A percentile compares a stretch with the other conserved stretches of the same genome.
These are phyloP conservation scores for Callorhinus ursinus DNA, from an alignment of 2,113 vertebrate species.

Conservation along the genomic window DNA sequence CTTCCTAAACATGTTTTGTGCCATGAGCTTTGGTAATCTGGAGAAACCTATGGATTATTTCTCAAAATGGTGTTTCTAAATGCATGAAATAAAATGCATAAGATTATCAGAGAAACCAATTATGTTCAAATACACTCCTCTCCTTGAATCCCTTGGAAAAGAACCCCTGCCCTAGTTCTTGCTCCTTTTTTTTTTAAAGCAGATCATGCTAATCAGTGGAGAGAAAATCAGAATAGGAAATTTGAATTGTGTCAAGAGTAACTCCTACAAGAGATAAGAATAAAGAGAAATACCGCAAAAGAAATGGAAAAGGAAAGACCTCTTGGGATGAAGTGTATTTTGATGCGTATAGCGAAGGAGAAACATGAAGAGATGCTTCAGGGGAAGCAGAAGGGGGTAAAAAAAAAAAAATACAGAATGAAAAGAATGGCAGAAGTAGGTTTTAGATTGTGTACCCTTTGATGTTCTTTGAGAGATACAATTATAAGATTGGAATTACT, in stretches of 20 bases:
- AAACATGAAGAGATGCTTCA: conserved; percentile 29
- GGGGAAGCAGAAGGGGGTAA: conserved; percentile 12
- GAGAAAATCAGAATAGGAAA: neutral
- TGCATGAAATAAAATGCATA: conserved; percentile 8
- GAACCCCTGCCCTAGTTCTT: conserved; percentile 34
- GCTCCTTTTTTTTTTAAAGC: conserved; percentile 46
- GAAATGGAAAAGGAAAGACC: neutral
- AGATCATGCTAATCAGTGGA: conserved; percentile 27
- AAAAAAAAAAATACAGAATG: conserved; percentile 5
- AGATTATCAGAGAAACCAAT: conserved; percentile 5
- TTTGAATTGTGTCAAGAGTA: conserved; percentile 51
- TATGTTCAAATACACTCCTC: neutral
- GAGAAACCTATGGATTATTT: neutral
- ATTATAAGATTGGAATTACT: conserved; percentile 36
- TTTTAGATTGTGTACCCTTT: conserved; percentile 43
- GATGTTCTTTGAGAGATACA: conserved; percentile 43
- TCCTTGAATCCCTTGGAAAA: neutral
- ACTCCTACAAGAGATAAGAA: neutral
- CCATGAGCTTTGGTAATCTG: neutral
- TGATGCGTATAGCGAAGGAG: neutral
- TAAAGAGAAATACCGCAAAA: neutral
- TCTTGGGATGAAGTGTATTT: conserved; percentile 28
- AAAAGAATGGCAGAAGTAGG: neutral
- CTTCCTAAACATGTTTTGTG: neutral
- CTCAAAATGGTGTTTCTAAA: conserved; percentile 28